Percentiles rank a stretch among this genome's conserved stretches.
These are phyloP conservation scores for Tridacna gigas DNA, from an alignment of 2,888 invertebrate species.

Conservation along the genomic window DNA sequence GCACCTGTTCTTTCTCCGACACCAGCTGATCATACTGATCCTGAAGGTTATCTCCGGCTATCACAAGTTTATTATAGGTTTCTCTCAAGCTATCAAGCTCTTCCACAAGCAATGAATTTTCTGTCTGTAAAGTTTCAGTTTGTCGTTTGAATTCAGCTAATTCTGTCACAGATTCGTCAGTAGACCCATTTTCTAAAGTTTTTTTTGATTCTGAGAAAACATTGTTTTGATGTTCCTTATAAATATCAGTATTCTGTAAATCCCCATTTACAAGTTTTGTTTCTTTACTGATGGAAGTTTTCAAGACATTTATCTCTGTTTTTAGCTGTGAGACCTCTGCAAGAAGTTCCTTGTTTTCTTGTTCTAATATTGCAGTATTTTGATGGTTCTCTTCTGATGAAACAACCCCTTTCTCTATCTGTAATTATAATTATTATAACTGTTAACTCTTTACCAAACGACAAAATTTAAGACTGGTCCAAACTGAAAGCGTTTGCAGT, in stretches of 20 bases:
- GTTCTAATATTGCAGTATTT: slow-evolving; percentile 56
- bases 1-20: slow-evolving; percentile 72
- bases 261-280: slow-evolving; percentile 22
- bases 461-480: no score
- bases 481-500: no score
- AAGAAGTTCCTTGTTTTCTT: slow-evolving; percentile 61
- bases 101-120: slow-evolving; percentile 65
- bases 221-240: slow-evolving; percentile 41
- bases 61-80: slow-evolving; percentile 72
- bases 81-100: slow-evolving; percentile 73
- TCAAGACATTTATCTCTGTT: slow-evolving; percentile 48
- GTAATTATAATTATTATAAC: background rate
- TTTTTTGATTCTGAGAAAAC: slow-evolving; percentile 38
- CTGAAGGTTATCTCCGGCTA: slow-evolving; percentile 80
- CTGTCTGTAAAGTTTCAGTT: slow-evolving; percentile 59
- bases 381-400: slow-evolving; percentile 20
- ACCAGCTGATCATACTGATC: slow-evolving; percentile 72
- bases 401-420: slow-evolving; percentile 17
- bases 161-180: slow-evolving; percentile 34
- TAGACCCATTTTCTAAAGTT: slow-evolving; percentile 40
- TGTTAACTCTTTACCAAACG: no score
- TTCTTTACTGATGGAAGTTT: slow-evolving; percentile 23
- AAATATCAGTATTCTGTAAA: slow-evolving; percentile 15
- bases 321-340: slow-evolving; percentile 54
- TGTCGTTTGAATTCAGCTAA: slow-evolving; percentile 61